Evolutionary conservation across 2,888 invertebrate species (phyloP), one percentile per base, ranked within the genome.

Genomic region (Tetragnatha montana): DNA sequence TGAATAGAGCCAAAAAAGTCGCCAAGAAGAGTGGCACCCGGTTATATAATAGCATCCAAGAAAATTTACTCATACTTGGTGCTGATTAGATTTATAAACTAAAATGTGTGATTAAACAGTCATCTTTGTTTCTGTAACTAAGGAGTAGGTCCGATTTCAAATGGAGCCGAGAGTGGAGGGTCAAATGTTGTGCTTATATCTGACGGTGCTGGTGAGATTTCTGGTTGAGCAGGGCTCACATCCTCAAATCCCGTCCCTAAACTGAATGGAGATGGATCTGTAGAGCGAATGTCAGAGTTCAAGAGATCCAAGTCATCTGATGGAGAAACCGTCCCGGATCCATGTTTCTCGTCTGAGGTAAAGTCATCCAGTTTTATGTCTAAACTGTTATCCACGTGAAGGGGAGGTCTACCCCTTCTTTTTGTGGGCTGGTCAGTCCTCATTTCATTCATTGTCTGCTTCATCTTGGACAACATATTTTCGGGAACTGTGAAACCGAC

Each of bases 401-500:
- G 92, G 92, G 91, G 92, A 92, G 78, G 92, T 90, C 88, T 92
- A 89, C 91, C 86, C 0, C 87, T 85, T 73, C 89, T 89, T 70
- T 71, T 90, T 4, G 79, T 19, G 21, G 92, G 92, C 3, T 91
- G 69, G 91, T 94, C 93, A 50, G 94, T 93, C 51, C 94, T 91
- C 92, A 93, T 92, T 4, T 93, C 92, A 81, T 94, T 94, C 92
- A 96, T 95, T 92, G 95, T 96, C 0, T 94, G 94, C 92, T 95
- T 95, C 93, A 97, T 96, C 94, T 97, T 97, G 90, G 95, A 94
- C 68, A 96, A 92, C 95, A 97, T 96, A 93, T 96, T 96, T 35
- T 95, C 94, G 12, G 97, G 97, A 0, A 96, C 96, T 93, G 95
- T 95, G 93, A 97, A 97, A 0, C 96, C 96, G 89, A 95, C 95